phyloP scores from a whole-genome alignment of 2,113 vertebrate species.

The Sorex fumeus region DNA sequence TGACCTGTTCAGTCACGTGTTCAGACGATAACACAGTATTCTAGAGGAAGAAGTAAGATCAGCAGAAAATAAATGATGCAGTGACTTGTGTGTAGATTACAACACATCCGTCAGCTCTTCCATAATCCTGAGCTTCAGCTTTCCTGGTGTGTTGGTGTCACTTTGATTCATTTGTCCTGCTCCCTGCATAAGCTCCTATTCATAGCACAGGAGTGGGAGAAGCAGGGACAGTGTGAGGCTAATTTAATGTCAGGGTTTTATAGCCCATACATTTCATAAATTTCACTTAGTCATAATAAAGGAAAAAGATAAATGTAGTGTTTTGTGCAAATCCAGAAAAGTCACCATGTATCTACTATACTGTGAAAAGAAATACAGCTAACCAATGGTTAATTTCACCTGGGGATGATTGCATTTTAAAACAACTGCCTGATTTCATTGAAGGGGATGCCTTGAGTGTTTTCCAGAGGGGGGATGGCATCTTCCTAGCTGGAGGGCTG shows the following conservation, averaged over 20 bases:
- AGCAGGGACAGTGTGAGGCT: constrained; percentile 68
- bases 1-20: neutral
- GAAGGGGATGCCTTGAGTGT: neutral
- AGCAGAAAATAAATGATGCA: neutral
- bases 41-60: neutral
- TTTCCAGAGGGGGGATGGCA: constrained; percentile 42
- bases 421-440: constrained; percentile 59
- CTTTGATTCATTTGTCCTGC: constrained; percentile 66
- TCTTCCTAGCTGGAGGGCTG: constrained; percentile 43
- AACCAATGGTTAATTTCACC: constrained; percentile 14
- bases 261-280: constrained; percentile 68
- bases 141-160: neutral
- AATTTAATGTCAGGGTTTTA: constrained; percentile 77
- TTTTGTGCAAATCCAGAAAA: constrained; percentile 57
- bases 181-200: constrained; percentile 71
- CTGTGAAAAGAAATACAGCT: constrained; percentile 35
- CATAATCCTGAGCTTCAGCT: neutral
- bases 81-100: neutral
- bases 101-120: neutral
- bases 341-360: neutral
- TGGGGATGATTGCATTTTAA: constrained; percentile 42
- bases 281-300: constrained; percentile 69
- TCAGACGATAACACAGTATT: neutral
- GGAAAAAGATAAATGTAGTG: neutral
- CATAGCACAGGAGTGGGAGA: constrained; percentile 75